Evolutionary conservation across 2,113 vertebrate species (phyloP).

Genomic region (Aptenodytes forsteri): DNA sequence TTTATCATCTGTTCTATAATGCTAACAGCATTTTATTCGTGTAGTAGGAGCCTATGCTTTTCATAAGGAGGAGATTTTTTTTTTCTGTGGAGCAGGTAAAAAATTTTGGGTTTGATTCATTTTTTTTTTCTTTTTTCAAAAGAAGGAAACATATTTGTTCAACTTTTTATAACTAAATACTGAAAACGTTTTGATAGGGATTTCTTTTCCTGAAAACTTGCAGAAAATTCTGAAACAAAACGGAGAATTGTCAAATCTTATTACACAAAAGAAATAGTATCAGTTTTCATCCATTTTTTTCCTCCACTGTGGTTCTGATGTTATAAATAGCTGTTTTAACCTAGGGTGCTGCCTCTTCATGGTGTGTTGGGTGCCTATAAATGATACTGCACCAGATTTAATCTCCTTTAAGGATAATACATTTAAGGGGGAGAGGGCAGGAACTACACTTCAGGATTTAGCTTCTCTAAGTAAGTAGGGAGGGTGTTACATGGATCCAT

Average conservation of each 20-base stretch:
- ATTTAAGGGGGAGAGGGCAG: neutral
- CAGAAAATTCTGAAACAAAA: neutral
- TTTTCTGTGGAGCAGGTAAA: neutral
- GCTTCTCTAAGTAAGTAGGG: neutral
- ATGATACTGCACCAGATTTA: neutral
- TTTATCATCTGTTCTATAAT: conserved; percentile 38
- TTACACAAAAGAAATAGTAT: neutral
- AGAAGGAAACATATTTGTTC: fast-evolving
- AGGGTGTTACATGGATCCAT: neutral
- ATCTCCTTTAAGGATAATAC: neutral
- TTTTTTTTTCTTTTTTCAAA: neutral
- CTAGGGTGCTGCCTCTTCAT: neutral
- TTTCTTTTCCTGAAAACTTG: neutral
- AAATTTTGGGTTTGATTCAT: neutral
- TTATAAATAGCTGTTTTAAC: neutral
- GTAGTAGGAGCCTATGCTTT: neutral
- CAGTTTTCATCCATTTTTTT: neutral
- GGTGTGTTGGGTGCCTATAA: neutral
- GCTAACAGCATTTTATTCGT: neutral
- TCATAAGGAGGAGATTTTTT: neutral
- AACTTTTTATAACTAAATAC: neutral
- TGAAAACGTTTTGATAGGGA: neutral
- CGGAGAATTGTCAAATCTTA: neutral
- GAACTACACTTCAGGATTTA: neutral
- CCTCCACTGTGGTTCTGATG: neutral